Percentiles rank a stretch among this genome's conserved stretches.
These are phyloP conservation scores for Leucoma salicis DNA, from an alignment of 2,888 invertebrate species.

Conservation along the genomic window DNA sequence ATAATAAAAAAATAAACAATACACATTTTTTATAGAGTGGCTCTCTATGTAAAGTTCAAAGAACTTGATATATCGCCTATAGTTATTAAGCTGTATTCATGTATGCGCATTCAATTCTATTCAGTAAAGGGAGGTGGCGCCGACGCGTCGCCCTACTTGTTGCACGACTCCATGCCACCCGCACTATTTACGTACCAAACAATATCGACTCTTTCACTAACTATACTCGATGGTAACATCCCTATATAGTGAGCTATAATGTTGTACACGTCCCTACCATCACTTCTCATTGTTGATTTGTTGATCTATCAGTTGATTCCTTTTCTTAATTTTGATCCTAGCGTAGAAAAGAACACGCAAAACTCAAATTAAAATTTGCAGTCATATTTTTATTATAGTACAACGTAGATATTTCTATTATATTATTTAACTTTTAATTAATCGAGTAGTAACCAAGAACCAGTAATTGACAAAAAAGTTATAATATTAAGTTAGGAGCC, in stretches of 20 bases:
- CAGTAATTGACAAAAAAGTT: too few species aligned
- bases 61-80: slow-evolving; percentile 4
- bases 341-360: not conserved
- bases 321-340: not conserved
- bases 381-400: too few species aligned
- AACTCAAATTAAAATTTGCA: too few species aligned
- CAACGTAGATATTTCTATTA: too few species aligned
- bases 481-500: too few species aligned
- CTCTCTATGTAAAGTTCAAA: slow-evolving; percentile 4
- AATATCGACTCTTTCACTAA: slow-evolving; percentile 51
- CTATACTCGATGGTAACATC: slow-evolving; percentile 34
- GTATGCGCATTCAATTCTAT: slow-evolving; percentile 15
- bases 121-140: slow-evolving; percentile 34
- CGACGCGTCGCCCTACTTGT: slow-evolving; percentile 73
- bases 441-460: too few species aligned
- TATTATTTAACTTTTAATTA: too few species aligned
- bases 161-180: slow-evolving; percentile 45
- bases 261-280: slow-evolving; percentile 13
- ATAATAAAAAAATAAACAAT: too few species aligned
- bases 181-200: slow-evolving; percentile 53
- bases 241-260: slow-evolving; percentile 16
- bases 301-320: not conserved
- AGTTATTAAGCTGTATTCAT: not conserved
- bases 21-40: not conserved
- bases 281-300: slow-evolving; percentile 5